Base-by-base conservation (phyloP, 2,888 invertebrate genomes). In the Drosophila multiciliata region DNA sequence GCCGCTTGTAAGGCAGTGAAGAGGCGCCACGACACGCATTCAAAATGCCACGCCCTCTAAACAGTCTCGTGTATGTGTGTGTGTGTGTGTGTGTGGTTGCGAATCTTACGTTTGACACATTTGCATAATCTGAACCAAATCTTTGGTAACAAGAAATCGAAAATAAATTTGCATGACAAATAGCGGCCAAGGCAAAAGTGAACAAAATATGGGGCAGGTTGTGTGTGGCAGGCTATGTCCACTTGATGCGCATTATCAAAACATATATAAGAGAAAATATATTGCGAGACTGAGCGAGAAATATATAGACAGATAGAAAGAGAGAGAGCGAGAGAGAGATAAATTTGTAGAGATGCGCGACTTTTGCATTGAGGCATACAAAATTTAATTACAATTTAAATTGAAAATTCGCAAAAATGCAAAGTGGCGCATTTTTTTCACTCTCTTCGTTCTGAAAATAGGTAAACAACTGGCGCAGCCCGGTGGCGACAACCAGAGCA, bases 81-180 rank as follows among this genome's bases (percentile, higher is more conserved):
- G 58, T 53, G 36, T 61, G 48, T 66, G 55, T 70, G 40, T 12
- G 35, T 35, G 53, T 33, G 32, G 15, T 12, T 20, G 66, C 17
- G 48, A 17, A 26, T 50, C 62, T 71, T 70, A 64, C 63, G 72
- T 72, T 76, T 77, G 83, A 71, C 73, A 77, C 83, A 87, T 87
- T 87, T 90, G 75, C 87, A 87, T 87, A 87, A 87, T 87, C 88
- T 83, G 82, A 71, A 75, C 83, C 78, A 87, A 87, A 90, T 90
- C 90, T 90, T 90, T 84, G 90, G 89, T 88, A 88, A 90, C 90
- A 88, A 86, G 87, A 87, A 90, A 90, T 90, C 90, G 89, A 84
- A 88, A 90, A 89, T 89, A 89, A 90, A 88, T 88, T 88, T 88
- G 84, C 87, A 88, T 90, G 82, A 87, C 90, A 90, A 88, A 90